phyloP scores from a whole-genome alignment of 2,113 vertebrate species.

The Odobenus rosmarus region DNA sequence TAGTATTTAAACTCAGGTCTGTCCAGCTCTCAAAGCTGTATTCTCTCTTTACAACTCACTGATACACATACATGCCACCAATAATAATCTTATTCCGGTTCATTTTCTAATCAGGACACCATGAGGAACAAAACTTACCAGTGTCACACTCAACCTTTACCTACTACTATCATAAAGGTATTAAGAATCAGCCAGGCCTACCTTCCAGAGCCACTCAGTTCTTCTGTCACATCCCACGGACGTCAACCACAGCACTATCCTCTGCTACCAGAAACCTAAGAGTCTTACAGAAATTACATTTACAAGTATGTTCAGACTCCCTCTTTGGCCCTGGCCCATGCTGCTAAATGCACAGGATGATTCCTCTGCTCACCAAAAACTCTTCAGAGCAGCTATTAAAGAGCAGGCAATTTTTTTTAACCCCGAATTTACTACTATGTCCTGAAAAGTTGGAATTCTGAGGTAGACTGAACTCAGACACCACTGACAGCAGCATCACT shows the following conservation, averaged over 20 bases:
- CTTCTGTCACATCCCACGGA: not conserved
- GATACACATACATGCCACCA: not conserved
- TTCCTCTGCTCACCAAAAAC: constrained; percentile 19
- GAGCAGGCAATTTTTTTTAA: not conserved
- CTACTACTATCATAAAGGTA: not conserved
- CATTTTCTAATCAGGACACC: not conserved
- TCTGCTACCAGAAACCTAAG: constrained; percentile 11
- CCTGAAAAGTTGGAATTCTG: constrained; percentile 29
- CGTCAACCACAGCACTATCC: not conserved
- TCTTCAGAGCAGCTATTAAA: not conserved
- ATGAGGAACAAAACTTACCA: not conserved
- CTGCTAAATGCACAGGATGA: not conserved
- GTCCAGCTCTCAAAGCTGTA: not conserved
- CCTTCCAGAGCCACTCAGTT: not conserved
- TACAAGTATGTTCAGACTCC: not conserved
- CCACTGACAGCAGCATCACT: not conserved
- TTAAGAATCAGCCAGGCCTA: not conserved
- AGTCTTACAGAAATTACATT: not conserved
- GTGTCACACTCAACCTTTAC: not conserved
- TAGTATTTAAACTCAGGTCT: not conserved
- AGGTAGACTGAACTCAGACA: not conserved
- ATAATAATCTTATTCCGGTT: not conserved
- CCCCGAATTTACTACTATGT: not conserved
- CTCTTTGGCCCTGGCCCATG: not conserved
- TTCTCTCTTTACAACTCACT: not conserved